Base-by-base conservation (phyloP, 37 sponge, comb jelly and placozoan genomes). In the Ephydatia muelleri region DNA sequence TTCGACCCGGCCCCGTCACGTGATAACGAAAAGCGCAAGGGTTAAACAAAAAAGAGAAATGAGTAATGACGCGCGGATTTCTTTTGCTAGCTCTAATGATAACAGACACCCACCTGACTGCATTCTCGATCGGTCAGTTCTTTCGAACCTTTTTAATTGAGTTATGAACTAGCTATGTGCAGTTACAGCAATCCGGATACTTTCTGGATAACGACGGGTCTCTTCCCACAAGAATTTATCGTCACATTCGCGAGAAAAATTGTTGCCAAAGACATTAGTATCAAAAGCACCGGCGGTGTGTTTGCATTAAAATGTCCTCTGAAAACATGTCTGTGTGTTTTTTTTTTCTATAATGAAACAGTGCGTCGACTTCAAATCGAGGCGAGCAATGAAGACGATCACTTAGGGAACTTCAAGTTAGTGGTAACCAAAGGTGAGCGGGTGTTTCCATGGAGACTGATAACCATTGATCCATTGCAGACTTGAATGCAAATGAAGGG, bases 171-270 rank as follows among this genome's bases (percentile, higher is more conserved):
- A 29, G 14, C 19, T 39, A 19, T 77, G 19, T 31, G 32, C 47
- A 22, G n/a, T 14, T 68, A 8, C 67, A 94, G 95, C 64, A 87
- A 94, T 68, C 77, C 88, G 76, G 75, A 73, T 73, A 88, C 95
- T 32, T 94, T 73, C 70, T 94, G 95, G 95, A 29, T 73, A 48
- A 92, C 90, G 32, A 94, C 95, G 22, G 95, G 95, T 47, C 34
- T 94, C 76, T 94, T 76, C 65, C 95, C 95, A 0, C 95, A 94
- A 49, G 93, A 94, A 67, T 81, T 94, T 40, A 75, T 94, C 43
- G 31, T 94, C 35, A 70, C 84, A 3, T 85, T 94, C 43, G 40
- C 76, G 33, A 86, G 87, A 3, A 65, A 73, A 13, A 82, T 85
- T 38, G 79, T 80, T 16, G 38, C 89, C 2, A 38, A 35, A 5